A percentile compares a stretch with the other conserved stretches of the same genome.
Evolutionary conservation across 2,888 invertebrate species (phyloP).

Genomic region (Strigamia transsilvanica): DNA sequence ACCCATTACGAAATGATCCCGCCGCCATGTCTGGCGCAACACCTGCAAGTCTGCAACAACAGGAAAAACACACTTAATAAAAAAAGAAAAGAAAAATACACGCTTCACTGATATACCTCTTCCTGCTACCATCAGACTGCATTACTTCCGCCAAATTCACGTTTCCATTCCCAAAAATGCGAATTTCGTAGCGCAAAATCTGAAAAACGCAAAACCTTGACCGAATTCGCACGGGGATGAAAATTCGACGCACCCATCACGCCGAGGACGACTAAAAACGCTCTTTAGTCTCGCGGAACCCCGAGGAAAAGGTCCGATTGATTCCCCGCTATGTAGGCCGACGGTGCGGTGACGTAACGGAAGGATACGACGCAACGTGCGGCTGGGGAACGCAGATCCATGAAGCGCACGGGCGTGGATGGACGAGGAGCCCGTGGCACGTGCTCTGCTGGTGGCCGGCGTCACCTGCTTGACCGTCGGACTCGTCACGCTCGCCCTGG

Average conservation of each 20-base stretch:
- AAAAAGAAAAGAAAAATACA: not conserved
- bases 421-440: slow-evolving; percentile 53
- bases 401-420: slow-evolving; percentile 32
- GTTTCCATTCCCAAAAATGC: no score
- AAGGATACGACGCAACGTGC: not conserved
- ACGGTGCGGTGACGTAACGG: slow-evolving; percentile 33
- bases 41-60: slow-evolving; percentile 24
- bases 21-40: slow-evolving; percentile 37
- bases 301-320: not conserved
- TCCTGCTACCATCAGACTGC: slow-evolving; percentile 2
- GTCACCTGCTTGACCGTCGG: slow-evolving; percentile 53
- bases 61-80: not conserved
- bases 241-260: slow-evolving; percentile 18
- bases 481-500: slow-evolving; percentile 50
- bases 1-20: slow-evolving; percentile 3
- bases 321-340: not conserved
- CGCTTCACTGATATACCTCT: slow-evolving; percentile 5
- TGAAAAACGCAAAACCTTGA: slow-evolving; percentile 30
- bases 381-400: not conserved
- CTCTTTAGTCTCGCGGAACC: not conserved
- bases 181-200: not conserved
- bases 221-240: not conserved
- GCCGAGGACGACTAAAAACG: no score
- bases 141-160: slow-evolving; percentile 21
- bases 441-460: slow-evolving; percentile 52